Base-by-base conservation (phyloP, 1,140 invertebrate genomes). In the Doryteuthis pealeii region DNA sequence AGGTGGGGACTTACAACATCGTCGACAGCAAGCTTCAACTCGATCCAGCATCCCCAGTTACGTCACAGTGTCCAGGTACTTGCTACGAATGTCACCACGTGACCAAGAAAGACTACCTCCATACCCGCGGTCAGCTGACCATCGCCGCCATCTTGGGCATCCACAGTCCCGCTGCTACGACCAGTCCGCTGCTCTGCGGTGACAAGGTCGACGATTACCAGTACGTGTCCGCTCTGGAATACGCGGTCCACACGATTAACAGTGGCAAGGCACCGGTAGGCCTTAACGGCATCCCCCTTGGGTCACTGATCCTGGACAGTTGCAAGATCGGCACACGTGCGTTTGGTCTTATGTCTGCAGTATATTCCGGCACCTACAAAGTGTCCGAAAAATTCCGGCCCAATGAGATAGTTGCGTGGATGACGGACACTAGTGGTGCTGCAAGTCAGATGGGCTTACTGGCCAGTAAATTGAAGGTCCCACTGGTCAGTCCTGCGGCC, bases 171-270 rank as follows among this genome's bases (percentile, higher is more conserved):
- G 76, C 26, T 18, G 6, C 54, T n/a, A 22, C 10, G 10, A 28
- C 10, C 54, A 10, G 0, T 10, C 54, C 18, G 6, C 26, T 22
- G 5, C 22, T 22, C 5, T n/a, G 26, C 6, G 26, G 18, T 14
- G 54, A 28, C 10, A 8, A 28, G 18, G 69, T 62, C 2, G 78
- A 84, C 75, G 86, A 85, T 0, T 78, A 94, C 5, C 86, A 95
- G 84, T 90, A 93, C 26, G 87, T 93, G 30, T 92, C 94, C 83
- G 93, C 94, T 1, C 94, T 94, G 92, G 87, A 93, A 0, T 95
- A 92, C 85, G 93, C 94, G 3, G 85, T 95, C 3, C 91, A 94
- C 79, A 87, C 89, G 58, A 93, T 95, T 72, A 95, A 94, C 83
- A 87, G 31, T 33, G 78, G 76, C 26, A 70, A 45, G n/a, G 76